Evolutionary conservation across 2,888 invertebrate genomes (phyloP).

Genomic region (Caenorhabditis zanzibari): DNA sequence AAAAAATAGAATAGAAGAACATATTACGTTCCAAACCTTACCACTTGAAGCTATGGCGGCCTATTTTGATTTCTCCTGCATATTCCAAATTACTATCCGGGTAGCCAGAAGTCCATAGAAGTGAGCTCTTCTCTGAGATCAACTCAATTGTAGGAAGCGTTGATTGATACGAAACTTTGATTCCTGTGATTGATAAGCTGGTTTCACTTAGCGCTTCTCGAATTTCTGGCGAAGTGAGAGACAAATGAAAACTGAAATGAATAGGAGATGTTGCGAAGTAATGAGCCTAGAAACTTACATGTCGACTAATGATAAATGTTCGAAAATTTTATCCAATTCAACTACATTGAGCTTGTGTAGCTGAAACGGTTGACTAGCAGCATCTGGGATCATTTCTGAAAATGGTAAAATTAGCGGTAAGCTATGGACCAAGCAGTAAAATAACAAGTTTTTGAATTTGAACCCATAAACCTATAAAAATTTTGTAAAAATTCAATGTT

Average conservation of each 20-base stretch:
- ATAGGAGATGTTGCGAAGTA: not conserved
- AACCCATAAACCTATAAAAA: too few species aligned
- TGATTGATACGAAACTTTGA: not conserved
- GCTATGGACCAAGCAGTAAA: too few species aligned
- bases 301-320: not conserved
- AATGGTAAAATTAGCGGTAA: constrained; percentile 5
- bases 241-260: constrained; percentile 10
- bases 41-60: constrained; percentile 7
- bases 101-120: not conserved
- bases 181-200: not conserved
- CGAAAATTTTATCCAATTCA: not conserved
- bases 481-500: too few species aligned
- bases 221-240: not conserved
- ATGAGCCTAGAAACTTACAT: not conserved
- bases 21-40: not conserved
- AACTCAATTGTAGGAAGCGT: not conserved
- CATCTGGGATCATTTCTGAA: not conserved
- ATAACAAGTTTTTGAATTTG: too few species aligned
- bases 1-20: not conserved
- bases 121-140: not conserved
- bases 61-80: not conserved
- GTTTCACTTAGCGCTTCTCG: not conserved
- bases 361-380: not conserved
- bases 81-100: not conserved
- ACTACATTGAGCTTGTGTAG: not conserved